Conservation (phyloP, 1,140 invertebrate genomes). For the Aphidius gifuensis region DNA sequence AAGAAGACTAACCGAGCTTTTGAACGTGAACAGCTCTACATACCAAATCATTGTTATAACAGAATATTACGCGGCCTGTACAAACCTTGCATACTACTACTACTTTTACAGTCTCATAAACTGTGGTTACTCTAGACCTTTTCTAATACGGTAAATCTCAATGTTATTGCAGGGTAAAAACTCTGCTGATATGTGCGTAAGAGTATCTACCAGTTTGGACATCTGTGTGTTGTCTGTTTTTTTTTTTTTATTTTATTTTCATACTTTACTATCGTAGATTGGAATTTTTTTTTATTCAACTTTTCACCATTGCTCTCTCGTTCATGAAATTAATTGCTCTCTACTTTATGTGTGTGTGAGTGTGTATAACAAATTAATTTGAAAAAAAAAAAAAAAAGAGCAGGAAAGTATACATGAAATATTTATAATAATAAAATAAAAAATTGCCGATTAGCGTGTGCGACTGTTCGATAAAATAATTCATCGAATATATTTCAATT, state of each 20-base stretch:
- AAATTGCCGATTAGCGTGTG: constrained; percentile 48
- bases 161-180: constrained; percentile 42
- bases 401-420: too few species aligned
- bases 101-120: constrained; percentile 45
- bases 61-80: constrained; percentile 53
- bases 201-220: too few species aligned
- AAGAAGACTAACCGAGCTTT: constrained; percentile 19
- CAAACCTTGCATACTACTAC: constrained; percentile 34
- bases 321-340: too few species aligned
- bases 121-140: constrained; percentile 40
- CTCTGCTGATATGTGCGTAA: background rate
- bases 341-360: too few species aligned
- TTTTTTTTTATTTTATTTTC: too few species aligned
- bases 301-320: too few species aligned
- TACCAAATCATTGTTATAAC: constrained; percentile 56
- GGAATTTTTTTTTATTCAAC: too few species aligned
- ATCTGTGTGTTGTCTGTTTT: too few species aligned
- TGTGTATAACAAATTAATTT: too few species aligned
- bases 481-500: constrained; percentile 56
- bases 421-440: constrained; percentile 3
- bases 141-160: constrained; percentile 54
- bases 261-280: too few species aligned
- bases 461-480: constrained; percentile 52
- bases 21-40: constrained; percentile 37
- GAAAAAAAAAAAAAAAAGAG: too few species aligned